phyloP scores from a whole-genome alignment of 2,113 vertebrate species.

The Paramisgurnus dabryanus region DNA sequence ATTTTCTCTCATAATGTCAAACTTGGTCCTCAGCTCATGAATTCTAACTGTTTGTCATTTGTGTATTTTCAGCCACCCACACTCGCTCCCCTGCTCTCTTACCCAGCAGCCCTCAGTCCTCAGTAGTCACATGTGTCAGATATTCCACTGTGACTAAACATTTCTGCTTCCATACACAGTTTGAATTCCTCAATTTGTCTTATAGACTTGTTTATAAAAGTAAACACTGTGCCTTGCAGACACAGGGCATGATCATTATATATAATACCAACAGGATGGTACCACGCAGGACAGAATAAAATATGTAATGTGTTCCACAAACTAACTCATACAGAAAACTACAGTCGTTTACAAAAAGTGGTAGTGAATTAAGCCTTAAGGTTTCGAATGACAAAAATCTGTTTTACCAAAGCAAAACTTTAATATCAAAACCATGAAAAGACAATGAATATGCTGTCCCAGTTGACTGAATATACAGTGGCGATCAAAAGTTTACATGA shows the following conservation, averaged over 20 bases:
- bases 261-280: conserved; percentile 29
- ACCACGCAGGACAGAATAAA: not conserved
- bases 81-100: not conserved
- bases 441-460: not conserved
- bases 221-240: conserved; percentile 33
- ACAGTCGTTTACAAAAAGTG: not conserved
- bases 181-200: conserved; percentile 45
- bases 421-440: not conserved
- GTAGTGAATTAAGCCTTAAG: not conserved
- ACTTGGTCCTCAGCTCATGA: conserved; percentile 8
- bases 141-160: conserved; percentile 58
- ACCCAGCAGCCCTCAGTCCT: conserved; percentile 24
- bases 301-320: not conserved
- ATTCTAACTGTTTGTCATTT: conserved; percentile 17
- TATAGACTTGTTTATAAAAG: conserved; percentile 54
- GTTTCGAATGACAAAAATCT: not conserved
- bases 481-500: no score
- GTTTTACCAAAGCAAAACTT: not conserved
- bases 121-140: conserved; percentile 54
- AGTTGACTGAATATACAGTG: not conserved
- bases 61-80: conserved; percentile 33
- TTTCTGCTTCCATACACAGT: conserved; percentile 49
- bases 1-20: conserved; percentile 1
- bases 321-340: not conserved
- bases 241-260: conserved; percentile 28